Conservation (phyloP, 2,113 vertebrate genomes). For the Corythoichthys intestinalis region DNA sequence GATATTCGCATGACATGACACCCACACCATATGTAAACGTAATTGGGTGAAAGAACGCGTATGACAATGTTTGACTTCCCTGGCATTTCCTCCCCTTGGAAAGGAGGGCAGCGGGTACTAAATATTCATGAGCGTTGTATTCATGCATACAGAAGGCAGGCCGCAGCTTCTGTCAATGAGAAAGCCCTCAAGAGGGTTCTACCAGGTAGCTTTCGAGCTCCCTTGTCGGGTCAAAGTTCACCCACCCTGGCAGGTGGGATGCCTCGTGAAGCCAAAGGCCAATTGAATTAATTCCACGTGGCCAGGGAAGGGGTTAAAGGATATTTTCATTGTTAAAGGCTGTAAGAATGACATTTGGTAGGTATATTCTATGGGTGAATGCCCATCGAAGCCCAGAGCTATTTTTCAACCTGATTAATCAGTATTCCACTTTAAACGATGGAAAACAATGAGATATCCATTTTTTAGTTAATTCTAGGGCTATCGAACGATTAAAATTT, state of each 20-base stretch:
- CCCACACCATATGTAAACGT: not conserved
- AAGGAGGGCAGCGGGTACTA: constrained; percentile 20
- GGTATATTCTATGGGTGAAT: too few species aligned
- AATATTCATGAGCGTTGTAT: constrained; percentile 68
- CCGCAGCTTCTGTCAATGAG: constrained; percentile 17
- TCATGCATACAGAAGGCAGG: constrained; percentile 60
- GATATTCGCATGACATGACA: not conserved
- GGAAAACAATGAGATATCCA: too few species aligned
- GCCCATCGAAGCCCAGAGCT: too few species aligned
- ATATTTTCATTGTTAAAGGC: constrained; percentile 17
- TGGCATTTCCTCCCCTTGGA: too few species aligned
- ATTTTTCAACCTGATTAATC: too few species aligned
- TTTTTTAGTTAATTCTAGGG: too few species aligned
- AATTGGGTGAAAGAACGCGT: too few species aligned
- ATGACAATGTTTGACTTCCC: not conserved
- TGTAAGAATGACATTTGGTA: not conserved
- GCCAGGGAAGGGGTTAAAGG: constrained; percentile 32
- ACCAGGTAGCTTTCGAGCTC: constrained; percentile 20
- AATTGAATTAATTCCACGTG: constrained; percentile 51
- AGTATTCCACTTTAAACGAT: too few species aligned
- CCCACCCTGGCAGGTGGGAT: constrained; percentile 48
- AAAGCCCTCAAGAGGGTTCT: constrained; percentile 23
- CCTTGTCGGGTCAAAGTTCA: constrained; percentile 56
- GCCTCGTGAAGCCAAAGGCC: constrained; percentile 46
- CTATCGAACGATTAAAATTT: too few species aligned